Evolutionary conservation across 2,888 invertebrate species (phyloP), one percentile per base, ranked within the genome.

Genomic region (Eupithecia abbreviata): DNA sequence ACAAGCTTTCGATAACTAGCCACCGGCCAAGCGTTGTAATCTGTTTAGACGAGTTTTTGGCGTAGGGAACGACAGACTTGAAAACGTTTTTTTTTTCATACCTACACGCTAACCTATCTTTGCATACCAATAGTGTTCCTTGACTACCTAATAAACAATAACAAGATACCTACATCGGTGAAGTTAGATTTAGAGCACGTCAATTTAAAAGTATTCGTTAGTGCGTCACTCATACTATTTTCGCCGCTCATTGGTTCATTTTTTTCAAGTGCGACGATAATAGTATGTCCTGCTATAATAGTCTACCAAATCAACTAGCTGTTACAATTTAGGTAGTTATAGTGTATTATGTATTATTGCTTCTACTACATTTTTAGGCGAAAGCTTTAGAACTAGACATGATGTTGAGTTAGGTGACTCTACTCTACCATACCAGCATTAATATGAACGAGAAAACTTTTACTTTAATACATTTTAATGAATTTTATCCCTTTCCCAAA

Each of bases 1-100:
- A 92, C 90, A 88, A 90, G 88, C 89, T 90, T 90, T 92, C 91
- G 90, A 92, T 92, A 92, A 89, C 94, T 91, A 91, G 92, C 91
- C 91, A 90, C 91, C 90, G 91, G 81, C 88, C 89, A 89, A 88
- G 91, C 91, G 90, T 91, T 85, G 89, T 91, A 90, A 92, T 92
- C 83, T 85, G 82, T 86, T 85, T 85, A 86, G 91, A 91, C 88
- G 86, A 88, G 80, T 72, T 82, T 79, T 80, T 78, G 71, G 73
- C 43, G 41, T 71, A 73, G 71, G 77, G 77, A 77, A 74, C 58
- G 51, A 2, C 5, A 51, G 6, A 6, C 7, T 51, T n/a, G 51
- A 51, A 51, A 51, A 15, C 5, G 6, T n/a, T 15, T 51, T 51
- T 51, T 51, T 12, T 3, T 47, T 2, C 47, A 10, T 47, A 3